Evolutionary conservation across 1,140 invertebrate species (phyloP).

Genomic region (Bombus breviceps): DNA sequence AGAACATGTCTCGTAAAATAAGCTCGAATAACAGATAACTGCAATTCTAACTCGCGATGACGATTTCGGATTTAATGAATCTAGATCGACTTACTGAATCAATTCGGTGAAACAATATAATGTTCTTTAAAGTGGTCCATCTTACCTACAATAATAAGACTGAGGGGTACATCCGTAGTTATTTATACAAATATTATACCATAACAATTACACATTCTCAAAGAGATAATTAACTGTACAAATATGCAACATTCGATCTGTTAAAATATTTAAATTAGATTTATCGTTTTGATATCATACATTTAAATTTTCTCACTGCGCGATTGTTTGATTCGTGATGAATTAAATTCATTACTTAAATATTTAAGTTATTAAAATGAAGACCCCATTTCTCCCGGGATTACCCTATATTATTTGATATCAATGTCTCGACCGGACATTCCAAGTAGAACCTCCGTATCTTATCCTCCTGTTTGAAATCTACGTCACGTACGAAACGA

Average conservation of each 20-base stretch:
- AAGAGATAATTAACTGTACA: neutral
- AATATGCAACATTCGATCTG: neutral
- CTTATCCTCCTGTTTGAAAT: slow-evolving; percentile 32
- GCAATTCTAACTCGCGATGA: too few relatives aligned
- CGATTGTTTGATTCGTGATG: neutral
- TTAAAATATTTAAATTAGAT: neutral
- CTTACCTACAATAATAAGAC: too few relatives aligned
- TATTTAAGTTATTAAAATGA: neutral
- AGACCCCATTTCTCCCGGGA: neutral
- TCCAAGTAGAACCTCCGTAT: neutral
- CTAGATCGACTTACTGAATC: too few relatives aligned
- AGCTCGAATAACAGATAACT: too few relatives aligned
- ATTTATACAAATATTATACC: neutral
- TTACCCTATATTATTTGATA: neutral
- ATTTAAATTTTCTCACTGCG: too few relatives aligned
- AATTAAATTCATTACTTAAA: too few relatives aligned
- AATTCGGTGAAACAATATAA: too few relatives aligned
- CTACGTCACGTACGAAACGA: slow-evolving; percentile 60
- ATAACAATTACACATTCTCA: neutral
- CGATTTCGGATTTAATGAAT: too few relatives aligned
- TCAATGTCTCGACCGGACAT: neutral
- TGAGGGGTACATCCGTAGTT: neutral
- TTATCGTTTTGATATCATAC: neutral
- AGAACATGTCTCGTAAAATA: too few relatives aligned
- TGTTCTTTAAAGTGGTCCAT: too few relatives aligned